Evolutionary conservation across 2,888 invertebrate genomes (phyloP).

Genomic region (Aelia acuminata): DNA sequence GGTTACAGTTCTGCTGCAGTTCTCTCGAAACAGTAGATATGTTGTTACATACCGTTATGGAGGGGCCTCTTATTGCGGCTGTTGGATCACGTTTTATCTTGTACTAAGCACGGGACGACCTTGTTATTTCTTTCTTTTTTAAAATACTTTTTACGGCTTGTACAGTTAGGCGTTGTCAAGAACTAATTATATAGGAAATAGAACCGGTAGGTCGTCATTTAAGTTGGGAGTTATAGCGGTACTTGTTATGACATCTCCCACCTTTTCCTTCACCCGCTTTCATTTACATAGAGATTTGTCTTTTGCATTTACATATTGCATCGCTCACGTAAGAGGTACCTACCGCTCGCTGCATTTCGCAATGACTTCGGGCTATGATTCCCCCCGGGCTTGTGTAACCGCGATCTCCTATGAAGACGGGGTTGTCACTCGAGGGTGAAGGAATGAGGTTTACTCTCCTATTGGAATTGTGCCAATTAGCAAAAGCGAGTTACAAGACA

Average conservation of each 20-base stretch:
- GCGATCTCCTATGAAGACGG: not conserved
- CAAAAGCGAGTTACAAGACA: not conserved
- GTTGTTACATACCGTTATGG: not conserved
- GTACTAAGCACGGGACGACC: not conserved
- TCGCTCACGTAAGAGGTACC: constrained; percentile 4
- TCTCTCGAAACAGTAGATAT: not conserved
- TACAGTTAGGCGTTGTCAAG: not conserved
- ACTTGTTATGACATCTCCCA: not conserved
- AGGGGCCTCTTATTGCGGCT: not conserved
- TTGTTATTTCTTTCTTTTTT: constrained; percentile 1
- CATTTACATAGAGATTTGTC: constrained; percentile 33
- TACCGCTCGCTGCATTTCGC: not conserved
- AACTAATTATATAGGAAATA: not conserved
- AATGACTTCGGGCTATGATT: not conserved
- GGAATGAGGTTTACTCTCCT: not conserved
- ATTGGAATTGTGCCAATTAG: not conserved
- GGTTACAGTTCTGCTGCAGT: not conserved
- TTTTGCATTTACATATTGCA: constrained; percentile 26
- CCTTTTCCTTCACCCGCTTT: too few species aligned
- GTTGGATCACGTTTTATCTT: not conserved
- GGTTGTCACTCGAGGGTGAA: not conserved
- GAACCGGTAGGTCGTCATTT: not conserved
- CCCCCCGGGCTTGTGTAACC: not conserved
- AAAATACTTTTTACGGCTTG: not conserved
- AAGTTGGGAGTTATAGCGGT: not conserved